Evolutionary conservation across 2,888 invertebrate species (phyloP).

Genomic region (Sminthurinus aureus): DNA sequence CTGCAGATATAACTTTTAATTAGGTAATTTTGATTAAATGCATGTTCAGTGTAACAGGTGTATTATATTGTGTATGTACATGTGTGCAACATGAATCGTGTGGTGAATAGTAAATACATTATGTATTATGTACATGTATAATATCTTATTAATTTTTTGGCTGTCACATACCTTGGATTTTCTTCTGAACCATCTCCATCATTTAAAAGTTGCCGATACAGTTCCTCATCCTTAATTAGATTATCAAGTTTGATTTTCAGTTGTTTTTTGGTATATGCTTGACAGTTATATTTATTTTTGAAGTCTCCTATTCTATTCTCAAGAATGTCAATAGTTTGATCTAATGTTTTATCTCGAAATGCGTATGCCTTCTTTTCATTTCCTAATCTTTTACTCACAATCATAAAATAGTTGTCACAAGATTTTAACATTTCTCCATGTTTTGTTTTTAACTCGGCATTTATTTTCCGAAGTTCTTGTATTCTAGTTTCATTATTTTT

Average conservation of each 20-base stretch:
- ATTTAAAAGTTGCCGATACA: slow-evolving; percentile 33
- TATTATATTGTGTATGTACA: no score
- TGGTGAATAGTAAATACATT: no score
- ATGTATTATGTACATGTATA: no score
- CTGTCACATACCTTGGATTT: slow-evolving; percentile 47
- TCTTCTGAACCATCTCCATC: slow-evolving; percentile 15
- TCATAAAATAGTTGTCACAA: slow-evolving; percentile 48
- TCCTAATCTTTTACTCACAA: slow-evolving; percentile 48
- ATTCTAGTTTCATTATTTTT: slow-evolving; percentile 52
- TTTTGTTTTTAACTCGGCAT: slow-evolving; percentile 44
- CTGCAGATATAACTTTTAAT: no score
- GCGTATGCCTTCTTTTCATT: slow-evolving; percentile 53
- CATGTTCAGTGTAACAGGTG: no score
- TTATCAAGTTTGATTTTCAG: slow-evolving; percentile 43
- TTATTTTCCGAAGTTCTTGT: slow-evolving; percentile 45
- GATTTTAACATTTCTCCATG: slow-evolving; percentile 39
- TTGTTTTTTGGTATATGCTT: slow-evolving; percentile 19
- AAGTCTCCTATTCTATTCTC: slow-evolving; percentile 56
- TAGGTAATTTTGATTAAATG: no score
- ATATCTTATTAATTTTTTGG: no score
- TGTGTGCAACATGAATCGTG: no score
- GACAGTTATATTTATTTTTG: slow-evolving; percentile 53
- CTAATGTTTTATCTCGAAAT: slow-evolving; percentile 53
- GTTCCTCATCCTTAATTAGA: slow-evolving; percentile 49
- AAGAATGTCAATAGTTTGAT: slow-evolving; percentile 53